Evolutionary conservation across 92 coral and sea anemone species (phyloP), one percentile per base, ranked within the genome.

Genomic region (Actinostola sp.): DNA sequence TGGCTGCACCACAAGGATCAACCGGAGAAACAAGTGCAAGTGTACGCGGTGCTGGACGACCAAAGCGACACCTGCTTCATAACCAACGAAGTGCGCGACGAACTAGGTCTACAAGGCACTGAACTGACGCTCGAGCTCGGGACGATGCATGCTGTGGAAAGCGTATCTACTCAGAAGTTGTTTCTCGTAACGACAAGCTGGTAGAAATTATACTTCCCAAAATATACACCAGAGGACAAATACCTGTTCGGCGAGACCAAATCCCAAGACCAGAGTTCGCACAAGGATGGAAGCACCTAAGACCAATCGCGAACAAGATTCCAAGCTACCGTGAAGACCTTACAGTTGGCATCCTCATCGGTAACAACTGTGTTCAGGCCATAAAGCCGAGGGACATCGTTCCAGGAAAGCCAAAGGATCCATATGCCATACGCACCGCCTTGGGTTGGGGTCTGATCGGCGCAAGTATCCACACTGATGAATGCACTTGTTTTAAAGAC

Each of bases 381-480:
- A 54, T 71, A 29, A 79, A 69, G 32, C 85, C 85, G 0, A 24
- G 66, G 23, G 73, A 80, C 0, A 66, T 72, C 8, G 70, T 80
- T 26, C 56, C 38, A 4, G 67, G 85, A 9, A 78, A 67, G 26
- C 36, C 56, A 42, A 43, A 54, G 10, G 68, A 70, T 49, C 79
- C 84, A 0, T 79, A 79, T 13, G 84, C 70, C 19, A 46, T 79
- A 2, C 23, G 79, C 11, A 71, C 84, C 23, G 33, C 50, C 29
- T 48, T 79, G 24, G 84, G 84, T 42, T 79, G 84, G 84, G 78
- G 84, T 2, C 19, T 79, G 29, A 34, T 70, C 1, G 70, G 84
- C 2, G 58, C 36, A 38, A n/a, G n/a, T n/a, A n/a, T n/a, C n/a
- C n/a, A n/a, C n/a, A n/a, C n/a, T n/a, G n/a, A n/a, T n/a, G n/a